These are phyloP conservation scores for Hassar affinis DNA, from an alignment of 2,113 vertebrate species.

Conservation along the genomic window DNA sequence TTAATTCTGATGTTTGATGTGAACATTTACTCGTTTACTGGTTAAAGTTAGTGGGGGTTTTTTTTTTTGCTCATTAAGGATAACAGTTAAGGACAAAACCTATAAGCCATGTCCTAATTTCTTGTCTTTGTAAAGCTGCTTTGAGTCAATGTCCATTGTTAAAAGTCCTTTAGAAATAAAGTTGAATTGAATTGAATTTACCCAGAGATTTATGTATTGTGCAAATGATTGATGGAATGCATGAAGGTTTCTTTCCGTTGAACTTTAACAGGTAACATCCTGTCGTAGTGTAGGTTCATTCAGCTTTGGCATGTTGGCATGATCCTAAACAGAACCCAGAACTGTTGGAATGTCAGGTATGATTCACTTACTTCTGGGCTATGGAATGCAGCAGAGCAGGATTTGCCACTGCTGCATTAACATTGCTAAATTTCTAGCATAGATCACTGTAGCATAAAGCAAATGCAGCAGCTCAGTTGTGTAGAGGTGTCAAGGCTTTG, in stretches of 20 bases:
- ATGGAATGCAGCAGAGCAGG: conserved; percentile 22
- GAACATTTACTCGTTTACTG: no score
- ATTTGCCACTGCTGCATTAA: neutral
- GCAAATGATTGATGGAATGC: neutral
- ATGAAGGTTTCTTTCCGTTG: neutral
- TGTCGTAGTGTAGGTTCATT: no score
- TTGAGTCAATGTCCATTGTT: no score
- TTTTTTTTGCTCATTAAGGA: no score
- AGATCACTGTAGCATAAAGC: neutral
- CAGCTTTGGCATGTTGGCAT: neutral
- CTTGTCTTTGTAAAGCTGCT: no score
- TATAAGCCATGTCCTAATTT: no score
- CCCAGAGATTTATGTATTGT: neutral
- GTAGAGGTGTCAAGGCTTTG: neutral
- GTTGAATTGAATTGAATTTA: no score
- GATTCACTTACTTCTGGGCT: neutral
- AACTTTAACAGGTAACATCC: neutral
- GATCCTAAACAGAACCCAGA: neutral
- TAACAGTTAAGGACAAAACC: no score
- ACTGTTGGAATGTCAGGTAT: conserved; percentile 1
- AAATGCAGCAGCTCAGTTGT: neutral
- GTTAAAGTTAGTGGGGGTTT: no score
- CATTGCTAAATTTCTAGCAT: neutral
- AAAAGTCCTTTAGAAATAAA: no score
- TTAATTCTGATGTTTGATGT: neutral